phyloP scores from a whole-genome alignment of 2,797 vertebrate species.

The Ispidina picta region DNA sequence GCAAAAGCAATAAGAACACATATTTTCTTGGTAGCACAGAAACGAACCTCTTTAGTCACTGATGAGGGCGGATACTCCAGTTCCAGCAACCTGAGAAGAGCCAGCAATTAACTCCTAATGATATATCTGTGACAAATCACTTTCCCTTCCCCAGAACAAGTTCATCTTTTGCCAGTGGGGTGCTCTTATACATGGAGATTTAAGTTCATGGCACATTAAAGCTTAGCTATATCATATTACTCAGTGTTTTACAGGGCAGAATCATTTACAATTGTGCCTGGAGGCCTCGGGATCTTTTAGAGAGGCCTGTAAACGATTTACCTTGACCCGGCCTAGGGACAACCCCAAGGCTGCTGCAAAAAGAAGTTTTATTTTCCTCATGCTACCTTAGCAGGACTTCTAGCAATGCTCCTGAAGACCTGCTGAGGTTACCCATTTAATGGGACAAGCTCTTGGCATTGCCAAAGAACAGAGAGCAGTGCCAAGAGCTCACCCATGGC shows the following conservation, averaged over 20 bases:
- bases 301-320: background rate
- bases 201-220: constrained; percentile 32
- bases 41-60: background rate
- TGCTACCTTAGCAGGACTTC: background rate
- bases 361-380: background rate
- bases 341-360: background rate
- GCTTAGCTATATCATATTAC: constrained; percentile 24
- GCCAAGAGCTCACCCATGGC: background rate
- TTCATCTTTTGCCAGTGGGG: constrained; percentile 17
- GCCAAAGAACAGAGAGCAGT: background rate
- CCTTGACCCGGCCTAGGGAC: background rate
- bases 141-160: background rate
- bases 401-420: background rate
- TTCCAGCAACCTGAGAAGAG: constrained; percentile 24
- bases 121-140: background rate
- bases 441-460: background rate
- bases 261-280: constrained; percentile 8
- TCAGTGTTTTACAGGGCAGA: background rate
- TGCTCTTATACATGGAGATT: background rate
- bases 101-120: background rate
- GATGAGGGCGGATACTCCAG: background rate
- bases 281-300: background rate
- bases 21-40: background rate
- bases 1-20: background rate
- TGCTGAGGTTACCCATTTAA: background rate